Percentiles rank a stretch among this genome's conserved stretches.
phyloP scores from a whole-genome alignment of 1,140 invertebrate genomes.

The Procambarus clarkii region DNA sequence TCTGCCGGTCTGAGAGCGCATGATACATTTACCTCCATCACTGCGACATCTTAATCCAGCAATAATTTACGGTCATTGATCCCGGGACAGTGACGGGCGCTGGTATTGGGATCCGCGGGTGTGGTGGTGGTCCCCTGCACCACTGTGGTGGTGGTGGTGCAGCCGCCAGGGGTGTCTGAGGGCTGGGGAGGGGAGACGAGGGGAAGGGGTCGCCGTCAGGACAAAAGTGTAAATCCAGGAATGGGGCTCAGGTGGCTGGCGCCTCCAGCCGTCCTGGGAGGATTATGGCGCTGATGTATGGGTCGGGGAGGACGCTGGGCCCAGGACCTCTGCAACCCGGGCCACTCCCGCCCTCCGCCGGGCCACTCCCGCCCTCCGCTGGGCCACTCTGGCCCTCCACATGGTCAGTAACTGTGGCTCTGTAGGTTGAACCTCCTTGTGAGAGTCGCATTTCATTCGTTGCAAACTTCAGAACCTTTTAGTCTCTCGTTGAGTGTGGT shows the following conservation, averaged over 20 bases:
- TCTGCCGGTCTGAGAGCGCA: neutral
- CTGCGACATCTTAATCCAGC: neutral
- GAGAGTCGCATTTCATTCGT: too few relatives aligned
- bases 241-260: slow-evolving; percentile 4
- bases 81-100: neutral
- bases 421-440: too few relatives aligned
- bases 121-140: too few relatives aligned
- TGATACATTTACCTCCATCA: neutral
- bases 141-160: too few relatives aligned
- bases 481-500: too few relatives aligned
- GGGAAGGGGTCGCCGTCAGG: neutral
- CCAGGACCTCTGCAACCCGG: neutral
- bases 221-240: slow-evolving; percentile 20
- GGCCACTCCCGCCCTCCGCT: too few relatives aligned
- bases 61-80: neutral
- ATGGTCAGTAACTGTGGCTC: too few relatives aligned
- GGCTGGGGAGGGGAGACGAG: neutral
- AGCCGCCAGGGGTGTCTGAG: neutral
- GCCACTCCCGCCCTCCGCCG: too few relatives aligned
- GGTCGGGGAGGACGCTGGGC: neutral
- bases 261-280: neutral
- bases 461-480: too few relatives aligned
- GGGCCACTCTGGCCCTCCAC: too few relatives aligned
- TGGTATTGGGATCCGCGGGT: neutral
- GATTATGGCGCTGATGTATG: slow-evolving; percentile 21